Evolutionary conservation across 2,888 invertebrate genomes (phyloP).

Genomic region (Cynaeus angustus): DNA sequence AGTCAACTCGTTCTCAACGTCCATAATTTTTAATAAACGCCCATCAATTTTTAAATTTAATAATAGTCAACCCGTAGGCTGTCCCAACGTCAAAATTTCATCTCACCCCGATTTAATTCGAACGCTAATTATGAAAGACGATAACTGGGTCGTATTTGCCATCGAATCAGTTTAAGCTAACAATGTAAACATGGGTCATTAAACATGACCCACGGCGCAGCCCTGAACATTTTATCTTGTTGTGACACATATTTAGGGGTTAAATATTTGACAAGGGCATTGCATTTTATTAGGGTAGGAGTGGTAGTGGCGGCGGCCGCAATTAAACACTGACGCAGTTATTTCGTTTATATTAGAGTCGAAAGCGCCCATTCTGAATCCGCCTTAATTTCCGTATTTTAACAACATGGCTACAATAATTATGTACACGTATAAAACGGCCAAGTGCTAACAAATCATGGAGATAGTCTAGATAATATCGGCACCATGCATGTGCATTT

Average conservation of each 20-base stretch:
- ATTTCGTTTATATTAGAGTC: constrained; percentile 45
- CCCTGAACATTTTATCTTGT: constrained; percentile 45
- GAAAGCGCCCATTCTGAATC: constrained; percentile 42
- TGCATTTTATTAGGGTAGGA: constrained; percentile 44
- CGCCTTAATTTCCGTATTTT: constrained; percentile 46
- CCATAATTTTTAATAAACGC: constrained; percentile 28
- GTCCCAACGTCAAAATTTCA: constrained; percentile 6
- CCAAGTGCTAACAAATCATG: constrained; percentile 43
- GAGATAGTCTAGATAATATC: constrained; percentile 21
- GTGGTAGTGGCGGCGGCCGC: constrained; percentile 15
- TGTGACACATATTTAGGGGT: constrained; percentile 50
- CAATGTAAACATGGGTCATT: constrained; percentile 43
- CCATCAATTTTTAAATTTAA: constrained; percentile 25
- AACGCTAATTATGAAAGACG: constrained; percentile 28
- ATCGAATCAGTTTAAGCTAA: constrained; percentile 36
- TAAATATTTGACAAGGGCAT: constrained; percentile 49
- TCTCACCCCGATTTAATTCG: constrained; percentile 18
- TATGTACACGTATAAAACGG: constrained; percentile 41
- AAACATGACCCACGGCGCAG: constrained; percentile 33
- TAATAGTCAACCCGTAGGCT: constrained; percentile 18
- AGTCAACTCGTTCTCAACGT: neutral
- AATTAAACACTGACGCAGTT: constrained; percentile 49
- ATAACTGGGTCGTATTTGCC: constrained; percentile 26
- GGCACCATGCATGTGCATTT: constrained; percentile 24
- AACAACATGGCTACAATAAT: constrained; percentile 37